phyloP scores from a whole-genome alignment of 2,113 vertebrate genomes.

The Mus spicilegus region DNA sequence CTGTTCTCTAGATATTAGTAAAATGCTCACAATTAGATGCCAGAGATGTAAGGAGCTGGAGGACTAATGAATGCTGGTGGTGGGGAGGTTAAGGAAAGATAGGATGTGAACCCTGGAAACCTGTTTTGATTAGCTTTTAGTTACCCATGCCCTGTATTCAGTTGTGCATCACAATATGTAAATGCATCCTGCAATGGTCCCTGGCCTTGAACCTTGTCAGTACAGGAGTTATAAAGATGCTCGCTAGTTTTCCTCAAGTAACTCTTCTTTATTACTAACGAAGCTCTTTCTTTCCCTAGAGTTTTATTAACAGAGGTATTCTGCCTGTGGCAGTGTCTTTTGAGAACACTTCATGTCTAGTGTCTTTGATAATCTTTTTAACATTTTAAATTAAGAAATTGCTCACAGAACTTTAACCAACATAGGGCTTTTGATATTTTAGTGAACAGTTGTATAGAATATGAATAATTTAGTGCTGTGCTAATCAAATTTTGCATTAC shows the following conservation, averaged over 20 bases:
- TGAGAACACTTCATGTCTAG: neutral
- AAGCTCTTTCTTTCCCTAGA: neutral
- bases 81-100: neutral
- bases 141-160: neutral
- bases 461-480: slow-evolving; percentile 54
- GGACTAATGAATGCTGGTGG: neutral
- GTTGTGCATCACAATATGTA: neutral
- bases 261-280: neutral
- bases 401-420: slow-evolving; percentile 18
- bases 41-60: neutral
- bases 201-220: neutral
- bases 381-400: slow-evolving; percentile 32
- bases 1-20: neutral
- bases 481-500: slow-evolving; percentile 59
- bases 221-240: neutral
- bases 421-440: slow-evolving; percentile 14
- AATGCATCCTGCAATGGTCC: neutral
- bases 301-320: slow-evolving; percentile 1
- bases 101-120: neutral
- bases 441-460: neutral
- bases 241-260: neutral
- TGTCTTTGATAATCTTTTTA: neutral
- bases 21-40: neutral
- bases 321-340: neutral
- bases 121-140: neutral